Evolutionary conservation across 2,888 invertebrate species (phyloP).

Genomic region (Osedax frankpressi): DNA sequence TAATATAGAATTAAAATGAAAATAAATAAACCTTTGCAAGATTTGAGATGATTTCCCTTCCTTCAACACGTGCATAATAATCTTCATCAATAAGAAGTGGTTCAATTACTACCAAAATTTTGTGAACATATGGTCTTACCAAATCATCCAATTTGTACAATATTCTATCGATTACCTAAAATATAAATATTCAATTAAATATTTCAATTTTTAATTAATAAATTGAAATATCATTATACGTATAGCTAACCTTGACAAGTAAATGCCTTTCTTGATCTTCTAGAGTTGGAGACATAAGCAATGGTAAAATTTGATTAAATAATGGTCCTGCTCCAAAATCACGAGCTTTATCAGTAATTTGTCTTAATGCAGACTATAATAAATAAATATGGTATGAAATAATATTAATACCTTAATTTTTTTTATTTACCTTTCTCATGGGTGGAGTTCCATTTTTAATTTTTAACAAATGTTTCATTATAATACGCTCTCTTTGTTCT

Average conservation of each 20-base stretch:
- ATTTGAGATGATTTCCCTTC: conserved; percentile 96
- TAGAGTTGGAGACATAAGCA: conserved; percentile 97
- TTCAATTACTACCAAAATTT: conserved; percentile 97
- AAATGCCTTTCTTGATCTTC: conserved; percentile 98
- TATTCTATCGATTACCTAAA: conserved; percentile 70
- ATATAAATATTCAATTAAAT: background rate
- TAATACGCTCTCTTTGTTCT: conserved; percentile 93
- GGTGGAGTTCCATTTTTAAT: conserved; percentile 99
- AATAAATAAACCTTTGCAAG: conserved; percentile 61
- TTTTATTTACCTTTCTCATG: conserved; percentile 65
- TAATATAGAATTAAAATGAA: background rate
- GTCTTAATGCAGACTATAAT: conserved; percentile 63
- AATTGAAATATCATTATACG: background rate
- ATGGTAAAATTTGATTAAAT: conserved; percentile 94
- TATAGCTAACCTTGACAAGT: conserved; percentile 62
- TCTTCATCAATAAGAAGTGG: conserved; percentile 97
- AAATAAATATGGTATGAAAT: background rate
- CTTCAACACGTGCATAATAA: conserved; percentile 98
- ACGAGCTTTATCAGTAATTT: conserved; percentile 95
- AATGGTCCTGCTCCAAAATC: conserved; percentile 96
- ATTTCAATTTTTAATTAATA: background rate
- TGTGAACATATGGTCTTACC: conserved; percentile 96
- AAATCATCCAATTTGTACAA: conserved; percentile 94
- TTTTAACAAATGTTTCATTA: conserved; percentile 92
- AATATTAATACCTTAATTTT: background rate